Percentiles rank a stretch among this genome's conserved stretches.
These are phyloP conservation scores for Acanthiza pusilla DNA, from an alignment of 2,797 vertebrate species.

Conservation along the genomic window DNA sequence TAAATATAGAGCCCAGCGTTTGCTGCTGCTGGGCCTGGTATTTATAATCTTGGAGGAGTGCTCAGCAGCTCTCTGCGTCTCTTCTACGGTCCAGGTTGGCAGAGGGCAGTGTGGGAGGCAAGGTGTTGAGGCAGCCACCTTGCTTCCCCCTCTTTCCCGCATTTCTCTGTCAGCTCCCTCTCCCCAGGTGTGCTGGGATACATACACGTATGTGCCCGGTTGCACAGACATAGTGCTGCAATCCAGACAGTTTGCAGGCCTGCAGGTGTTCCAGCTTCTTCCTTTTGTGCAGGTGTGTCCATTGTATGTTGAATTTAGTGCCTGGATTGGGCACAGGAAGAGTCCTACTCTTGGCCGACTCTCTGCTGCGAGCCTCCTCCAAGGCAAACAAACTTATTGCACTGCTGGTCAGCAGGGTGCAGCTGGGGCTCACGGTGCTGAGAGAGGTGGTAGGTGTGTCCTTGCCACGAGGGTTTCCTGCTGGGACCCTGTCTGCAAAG, in stretches of 20 bases:
- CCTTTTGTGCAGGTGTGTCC: neutral
- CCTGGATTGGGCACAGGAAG: neutral
- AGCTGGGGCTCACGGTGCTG: accelerated
- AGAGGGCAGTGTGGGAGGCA: neutral
- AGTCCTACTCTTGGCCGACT: neutral
- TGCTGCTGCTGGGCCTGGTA: neutral
- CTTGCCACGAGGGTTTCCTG: neutral
- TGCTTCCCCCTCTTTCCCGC: neutral
- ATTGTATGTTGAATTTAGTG: neutral
- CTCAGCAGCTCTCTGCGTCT: neutral
- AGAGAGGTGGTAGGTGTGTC: neutral
- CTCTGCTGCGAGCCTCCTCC: neutral
- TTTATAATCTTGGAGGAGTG: neutral
- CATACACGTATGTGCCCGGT: accelerated
- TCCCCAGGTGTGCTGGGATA: neutral
- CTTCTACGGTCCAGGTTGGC: neutral
- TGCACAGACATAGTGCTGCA: neutral
- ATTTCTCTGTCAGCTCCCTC: neutral
- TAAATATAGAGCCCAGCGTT: slow-evolving; percentile 56
- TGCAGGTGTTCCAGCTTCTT: neutral
- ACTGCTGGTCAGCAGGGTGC: neutral
- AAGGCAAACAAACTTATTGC: neutral
- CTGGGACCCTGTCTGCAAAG: neutral
- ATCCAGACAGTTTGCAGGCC: neutral
- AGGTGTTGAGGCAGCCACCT: neutral